Percentiles rank a stretch among this genome's conserved stretches.
Evolutionary conservation across 2,888 invertebrate genomes (phyloP).

Genomic region (Eristalinus aeneus): DNA sequence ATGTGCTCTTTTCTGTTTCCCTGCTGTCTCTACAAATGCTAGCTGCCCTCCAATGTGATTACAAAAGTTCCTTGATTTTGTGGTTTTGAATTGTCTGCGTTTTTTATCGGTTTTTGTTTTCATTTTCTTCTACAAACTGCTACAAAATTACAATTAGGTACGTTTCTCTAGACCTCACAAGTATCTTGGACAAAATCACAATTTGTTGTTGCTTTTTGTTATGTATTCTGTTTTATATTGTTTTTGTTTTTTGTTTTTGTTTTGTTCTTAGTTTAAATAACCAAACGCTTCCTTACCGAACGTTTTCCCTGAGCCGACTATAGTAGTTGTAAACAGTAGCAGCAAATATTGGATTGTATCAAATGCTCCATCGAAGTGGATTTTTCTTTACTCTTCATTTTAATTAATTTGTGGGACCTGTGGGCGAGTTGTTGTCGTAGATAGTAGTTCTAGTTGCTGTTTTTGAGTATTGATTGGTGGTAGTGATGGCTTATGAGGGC

Average conservation of each 20-base stretch:
- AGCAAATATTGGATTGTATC: conserved; percentile 70
- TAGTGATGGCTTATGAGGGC: neutral
- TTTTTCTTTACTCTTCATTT: neutral
- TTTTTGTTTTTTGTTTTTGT: conserved; percentile 27
- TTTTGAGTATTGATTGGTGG: neutral
- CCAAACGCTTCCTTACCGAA: conserved; percentile 68
- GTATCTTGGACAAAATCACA: conserved; percentile 71
- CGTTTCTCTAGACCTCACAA: conserved; percentile 68
- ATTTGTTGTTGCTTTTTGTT: conserved; percentile 49
- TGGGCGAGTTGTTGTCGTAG: conserved; percentile 7
- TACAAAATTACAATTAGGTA: conserved; percentile 71
- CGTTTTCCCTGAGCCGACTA: conserved; percentile 71
- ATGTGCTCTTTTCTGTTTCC: conserved; percentile 60
- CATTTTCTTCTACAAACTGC: conserved; percentile 60
- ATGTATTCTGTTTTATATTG: conserved; percentile 5
- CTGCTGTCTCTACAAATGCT: conserved; percentile 56
- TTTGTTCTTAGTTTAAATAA: conserved; percentile 65
- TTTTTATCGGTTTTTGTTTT: conserved; percentile 20
- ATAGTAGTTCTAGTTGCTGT: neutral
- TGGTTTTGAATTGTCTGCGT: conserved; percentile 7
- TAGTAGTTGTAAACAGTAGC: conserved; percentile 71
- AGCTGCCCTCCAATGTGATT: conserved; percentile 57
- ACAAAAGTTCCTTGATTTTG: conserved; percentile 23
- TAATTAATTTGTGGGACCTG: conserved; percentile 57
- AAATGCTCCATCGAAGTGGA: conserved; percentile 53